Base-by-base conservation (phyloP, 2,888 invertebrate species). In the Pedicia rivosa region DNA sequence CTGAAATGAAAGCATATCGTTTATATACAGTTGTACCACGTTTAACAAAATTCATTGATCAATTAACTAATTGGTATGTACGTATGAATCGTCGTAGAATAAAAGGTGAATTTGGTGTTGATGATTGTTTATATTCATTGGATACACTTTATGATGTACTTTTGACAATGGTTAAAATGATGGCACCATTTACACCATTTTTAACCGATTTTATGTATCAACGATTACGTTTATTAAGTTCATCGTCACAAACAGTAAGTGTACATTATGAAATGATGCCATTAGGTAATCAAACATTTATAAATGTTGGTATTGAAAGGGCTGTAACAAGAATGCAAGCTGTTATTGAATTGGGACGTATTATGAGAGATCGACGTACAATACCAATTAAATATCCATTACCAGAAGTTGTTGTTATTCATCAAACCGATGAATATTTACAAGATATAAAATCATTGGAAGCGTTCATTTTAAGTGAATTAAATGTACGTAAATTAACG, bases 51-150 rank as follows among this genome's bases (percentile, higher is more conserved):
- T 98, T 91, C 59, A 90, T 98, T 46, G 95, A 97, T 54, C 87
- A 95, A 54, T 70, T 98, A 4, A 98, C 97, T 19, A 99, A 99
- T 59, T 95, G 95, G 94, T 98, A 97, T 57, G 92, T 98, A 20
- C 70, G 97, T 43, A 83, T 98, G 77, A 98, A 98, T 59, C 73
- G 98, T 39, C 83, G 78, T 49, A 71, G 98, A 36, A 72, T 98
- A 42, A 97, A 95, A 67, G 95, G 95, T 27, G 92, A 94, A 53
- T 68, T 67, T 44, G 87, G 88, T 1, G 55, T 67, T 3, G 68
- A 72, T 20, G 94, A 97, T 52, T 87, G 90, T 51, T 70, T 75
- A 42, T 68, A 75, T 38, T 88, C 95, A 0, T 61, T 98, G 38
- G 78, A 83, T 46, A 90, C 95, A 0, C 67, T 98, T 7, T 92